Conservation (phyloP, 2,888 invertebrate species). For the Oscheius sp. region DNA sequence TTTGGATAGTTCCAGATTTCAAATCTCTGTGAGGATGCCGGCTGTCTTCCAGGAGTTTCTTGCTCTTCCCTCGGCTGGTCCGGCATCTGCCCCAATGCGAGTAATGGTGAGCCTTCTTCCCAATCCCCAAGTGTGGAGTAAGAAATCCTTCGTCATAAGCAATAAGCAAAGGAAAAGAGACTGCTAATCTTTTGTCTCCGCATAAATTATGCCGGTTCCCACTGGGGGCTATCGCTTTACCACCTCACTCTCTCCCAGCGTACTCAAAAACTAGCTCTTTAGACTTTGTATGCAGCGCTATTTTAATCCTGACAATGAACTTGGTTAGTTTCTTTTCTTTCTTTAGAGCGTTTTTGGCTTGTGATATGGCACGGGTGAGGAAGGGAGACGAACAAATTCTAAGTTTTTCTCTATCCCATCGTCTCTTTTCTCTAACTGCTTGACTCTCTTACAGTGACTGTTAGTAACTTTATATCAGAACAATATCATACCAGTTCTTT, state of each 20-base stretch:
- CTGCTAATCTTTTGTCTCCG: neutral
- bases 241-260: neutral
- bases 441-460: neutral
- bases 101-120: constrained; percentile 20
- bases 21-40: constrained; percentile 15
- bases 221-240: constrained; percentile 21
- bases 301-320: constrained; percentile 1
- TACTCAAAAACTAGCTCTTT: too few relatives aligned
- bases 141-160: neutral
- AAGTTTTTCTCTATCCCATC: neutral
- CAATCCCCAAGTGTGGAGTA: neutral
- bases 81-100: constrained; percentile 25
- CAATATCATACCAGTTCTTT: too few relatives aligned
- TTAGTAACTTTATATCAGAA: neutral
- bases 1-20: constrained; percentile 18
- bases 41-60: constrained; percentile 17
- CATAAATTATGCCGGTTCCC: constrained; percentile 22
- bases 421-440: neutral
- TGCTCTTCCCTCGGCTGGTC: constrained; percentile 11
- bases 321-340: constrained; percentile 24
- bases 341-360: neutral
- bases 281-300: constrained; percentile 2
- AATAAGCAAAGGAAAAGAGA: neutral
- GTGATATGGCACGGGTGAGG: too few relatives aligned
- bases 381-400: too few relatives aligned